phyloP scores from a whole-genome alignment of 2,113 vertebrate genomes.

The Lepidothrix coronata region DNA sequence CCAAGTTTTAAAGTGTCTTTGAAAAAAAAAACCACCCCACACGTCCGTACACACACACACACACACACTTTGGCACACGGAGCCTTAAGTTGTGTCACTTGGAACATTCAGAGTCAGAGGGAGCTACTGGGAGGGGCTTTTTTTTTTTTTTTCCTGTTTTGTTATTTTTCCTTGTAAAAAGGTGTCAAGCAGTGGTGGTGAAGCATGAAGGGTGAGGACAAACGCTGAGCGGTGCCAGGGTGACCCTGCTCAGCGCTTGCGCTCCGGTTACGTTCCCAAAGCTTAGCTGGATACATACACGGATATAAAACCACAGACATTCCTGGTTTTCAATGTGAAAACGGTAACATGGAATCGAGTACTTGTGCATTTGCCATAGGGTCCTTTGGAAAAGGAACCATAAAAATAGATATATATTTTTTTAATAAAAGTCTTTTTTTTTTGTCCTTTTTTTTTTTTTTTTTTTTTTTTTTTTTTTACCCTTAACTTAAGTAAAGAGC shows the following conservation, averaged over 20 bases:
- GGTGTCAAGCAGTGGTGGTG: conserved; percentile 35
- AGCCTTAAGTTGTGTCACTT: conserved; percentile 57
- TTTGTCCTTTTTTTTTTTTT: background rate
- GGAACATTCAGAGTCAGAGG: conserved; percentile 31
- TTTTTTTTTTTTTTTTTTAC: conserved; percentile 40
- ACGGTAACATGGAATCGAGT: conserved; percentile 71
- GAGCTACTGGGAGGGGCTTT: background rate
- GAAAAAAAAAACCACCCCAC: background rate
- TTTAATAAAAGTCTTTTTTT: conserved; percentile 45
- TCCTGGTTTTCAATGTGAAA: conserved; percentile 81
- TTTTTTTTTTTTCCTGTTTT: too few species aligned
- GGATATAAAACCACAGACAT: conserved; percentile 61
- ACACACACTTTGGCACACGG: conserved; percentile 70
- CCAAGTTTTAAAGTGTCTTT: conserved; percentile 44
- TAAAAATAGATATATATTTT: conserved; percentile 72
- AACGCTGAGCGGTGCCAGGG: conserved; percentile 14
- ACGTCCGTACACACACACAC: background rate
- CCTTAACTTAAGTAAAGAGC: conserved; percentile 77
- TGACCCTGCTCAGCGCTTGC: background rate
- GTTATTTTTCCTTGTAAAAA: conserved; percentile 2
- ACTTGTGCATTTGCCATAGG: conserved; percentile 73
- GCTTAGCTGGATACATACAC: conserved; percentile 9
- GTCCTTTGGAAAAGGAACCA: conserved; percentile 70
- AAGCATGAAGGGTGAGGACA: conserved; percentile 46
- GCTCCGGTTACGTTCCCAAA: conserved; percentile 40